Evolutionary conservation across 2,888 invertebrate genomes (phyloP), one percentile per base, ranked within the genome.

Genomic region (Lasioglossum vierecki): DNA sequence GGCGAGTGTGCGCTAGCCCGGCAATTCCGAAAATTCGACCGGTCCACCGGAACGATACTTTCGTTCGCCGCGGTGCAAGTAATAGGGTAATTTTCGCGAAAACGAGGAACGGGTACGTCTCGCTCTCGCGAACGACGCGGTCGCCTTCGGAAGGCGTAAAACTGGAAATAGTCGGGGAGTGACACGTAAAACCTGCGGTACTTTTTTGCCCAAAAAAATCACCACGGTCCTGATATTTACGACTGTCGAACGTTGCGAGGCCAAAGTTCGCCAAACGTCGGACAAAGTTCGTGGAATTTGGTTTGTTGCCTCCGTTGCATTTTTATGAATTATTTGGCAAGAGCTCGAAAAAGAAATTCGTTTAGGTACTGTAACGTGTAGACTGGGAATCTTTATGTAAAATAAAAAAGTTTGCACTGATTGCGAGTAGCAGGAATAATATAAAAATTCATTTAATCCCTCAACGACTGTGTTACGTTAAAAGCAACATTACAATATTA

Each of bases 11-110:
- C 81, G 30, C 26, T 68, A 68, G 22, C 44, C 44, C 11, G 30
- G 44, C 68, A 71, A 84, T 84, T 84, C 74, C 53, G 18, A 39
- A 46, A 76, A 39, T 66, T n/a, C 79, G 18, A 39, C 39, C 30
- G 22, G 53, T 39, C 74, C 49, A 30, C 30, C 22, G 75, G 41
- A 60, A 26, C 74, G 72, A 68, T 63, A 73, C 60, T 63, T 41
- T 76, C 9, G 41, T n/a, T 57, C 63, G 44, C 30, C 75, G 11
- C 26, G 30, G 75, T 39, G 60, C 26, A 63, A 57, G 44, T 44
- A 39, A 57, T 41, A 18, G 53, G 11, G 75, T 60, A 44, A 76
- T 76, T 76, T 76, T 63, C 53, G 53, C n/a, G n/a, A 9, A 9
- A 53, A n/a, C 49, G 49, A 53, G 9, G 3, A 53, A 53, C n/a